Conservation (phyloP, 2,113 vertebrate genomes). For the Percopsis transmontana region DNA sequence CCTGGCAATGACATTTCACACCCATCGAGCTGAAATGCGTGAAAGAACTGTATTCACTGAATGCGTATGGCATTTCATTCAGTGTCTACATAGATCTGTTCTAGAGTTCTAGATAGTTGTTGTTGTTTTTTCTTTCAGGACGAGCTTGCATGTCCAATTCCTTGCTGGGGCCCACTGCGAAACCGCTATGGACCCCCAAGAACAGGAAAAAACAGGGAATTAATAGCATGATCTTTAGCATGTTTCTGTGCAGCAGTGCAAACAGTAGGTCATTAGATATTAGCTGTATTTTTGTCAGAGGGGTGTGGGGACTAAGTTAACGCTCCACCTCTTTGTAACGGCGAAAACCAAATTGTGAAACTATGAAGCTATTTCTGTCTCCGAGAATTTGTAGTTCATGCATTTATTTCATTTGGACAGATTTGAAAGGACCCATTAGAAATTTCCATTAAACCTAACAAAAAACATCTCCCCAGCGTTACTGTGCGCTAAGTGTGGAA, state of each 20-base stretch:
- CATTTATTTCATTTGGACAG: constrained; percentile 72
- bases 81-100: constrained; percentile 6
- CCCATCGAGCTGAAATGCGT: constrained; percentile 17
- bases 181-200: constrained; percentile 31
- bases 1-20: constrained; percentile 16
- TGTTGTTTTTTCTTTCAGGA: too few species aligned
- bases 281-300: constrained; percentile 35
- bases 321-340: constrained; percentile 48
- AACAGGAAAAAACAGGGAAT: constrained; percentile 34
- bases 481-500: constrained; percentile 73
- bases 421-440: constrained; percentile 74
- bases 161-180: constrained; percentile 34
- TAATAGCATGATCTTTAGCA: constrained; percentile 60
- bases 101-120: constrained; percentile 26
- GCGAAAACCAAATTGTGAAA: constrained; percentile 60
- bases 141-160: constrained; percentile 33
- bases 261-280: constrained; percentile 54
- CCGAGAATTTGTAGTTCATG: constrained; percentile 51
- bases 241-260: constrained; percentile 62
- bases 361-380: constrained; percentile 70
- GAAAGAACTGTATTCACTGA: neutral
- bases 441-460: constrained; percentile 74
- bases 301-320: constrained; percentile 34
- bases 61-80: constrained; percentile 1
- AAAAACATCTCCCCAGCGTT: constrained; percentile 74